phyloP scores from a whole-genome alignment of 92 coral and sea anemone species.

The Heliopora coerulea region DNA sequence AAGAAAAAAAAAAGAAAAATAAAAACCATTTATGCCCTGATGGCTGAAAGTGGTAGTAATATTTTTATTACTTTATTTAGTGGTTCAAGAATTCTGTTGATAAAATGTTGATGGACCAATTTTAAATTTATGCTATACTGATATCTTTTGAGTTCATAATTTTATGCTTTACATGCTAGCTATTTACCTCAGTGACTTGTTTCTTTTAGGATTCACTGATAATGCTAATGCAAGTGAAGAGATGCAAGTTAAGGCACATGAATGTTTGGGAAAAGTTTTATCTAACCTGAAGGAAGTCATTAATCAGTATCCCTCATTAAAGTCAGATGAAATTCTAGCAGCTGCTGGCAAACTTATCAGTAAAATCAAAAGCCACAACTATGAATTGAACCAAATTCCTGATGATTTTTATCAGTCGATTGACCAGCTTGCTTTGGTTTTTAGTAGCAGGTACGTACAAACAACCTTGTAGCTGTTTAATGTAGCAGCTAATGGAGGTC shows the following conservation, averaged over 20 bases:
- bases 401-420: constrained; percentile 97
- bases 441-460: constrained; percentile 80
- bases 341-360: constrained; percentile 89
- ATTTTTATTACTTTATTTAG: too few species aligned
- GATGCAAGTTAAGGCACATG: constrained; percentile 78
- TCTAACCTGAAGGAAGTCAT: constrained; percentile 92
- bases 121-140: too few species aligned
- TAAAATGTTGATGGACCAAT: too few species aligned
- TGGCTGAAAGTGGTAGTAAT: too few species aligned
- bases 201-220: constrained; percentile 58
- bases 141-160: too few species aligned
- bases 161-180: too few species aligned
- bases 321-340: constrained; percentile 89
- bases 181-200: neutral
- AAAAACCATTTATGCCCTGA: too few species aligned
- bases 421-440: constrained; percentile 93
- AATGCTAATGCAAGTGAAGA: constrained; percentile 59
- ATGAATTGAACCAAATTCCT: constrained; percentile 73
- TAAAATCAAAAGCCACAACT: constrained; percentile 82
- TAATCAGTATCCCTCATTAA: constrained; percentile 73
- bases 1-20: too few species aligned
- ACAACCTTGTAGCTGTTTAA: neutral
- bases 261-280: constrained; percentile 84
- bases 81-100: too few species aligned
- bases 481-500: neutral